Evolutionary conservation across 2,113 vertebrate species (phyloP).

Genomic region (Microcebus ravelobensis): DNA sequence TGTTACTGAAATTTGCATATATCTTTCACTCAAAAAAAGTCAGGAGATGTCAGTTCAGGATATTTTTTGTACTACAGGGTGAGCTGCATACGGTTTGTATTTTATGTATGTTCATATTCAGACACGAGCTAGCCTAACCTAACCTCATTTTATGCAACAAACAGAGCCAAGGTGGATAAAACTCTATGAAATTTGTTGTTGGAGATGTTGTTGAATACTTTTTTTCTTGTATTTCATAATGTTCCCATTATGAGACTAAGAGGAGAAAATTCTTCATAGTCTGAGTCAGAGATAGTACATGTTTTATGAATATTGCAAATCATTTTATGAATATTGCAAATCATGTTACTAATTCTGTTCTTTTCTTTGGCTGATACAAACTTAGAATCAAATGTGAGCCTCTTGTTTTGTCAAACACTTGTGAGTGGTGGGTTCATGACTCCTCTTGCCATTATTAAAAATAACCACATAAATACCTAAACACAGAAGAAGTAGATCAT

Average conservation of each 20-base stretch:
- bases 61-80: not conserved
- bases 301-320: not conserved
- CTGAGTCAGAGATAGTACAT: not conserved
- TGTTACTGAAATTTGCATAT: not conserved
- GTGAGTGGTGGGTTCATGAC: not conserved
- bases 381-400: not conserved
- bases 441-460: not conserved
- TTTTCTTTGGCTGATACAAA: not conserved
- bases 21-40: not conserved
- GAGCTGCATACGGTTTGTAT: not conserved
- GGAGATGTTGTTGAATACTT: not conserved
- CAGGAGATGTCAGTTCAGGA: not conserved
- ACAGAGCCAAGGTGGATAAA: not conserved
- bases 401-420: not conserved
- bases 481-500: not conserved
- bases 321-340: constrained; percentile 9
- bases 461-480: not conserved
- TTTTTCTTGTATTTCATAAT: not conserved
- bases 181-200: not conserved
- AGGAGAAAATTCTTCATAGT: not conserved
- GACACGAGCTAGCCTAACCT: not conserved
- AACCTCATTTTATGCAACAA: not conserved
- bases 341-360: not conserved
- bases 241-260: not conserved
- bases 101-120: not conserved